Conservation (phyloP, 2,113 vertebrate genomes). For the Microcebus lehilahytsara region DNA sequence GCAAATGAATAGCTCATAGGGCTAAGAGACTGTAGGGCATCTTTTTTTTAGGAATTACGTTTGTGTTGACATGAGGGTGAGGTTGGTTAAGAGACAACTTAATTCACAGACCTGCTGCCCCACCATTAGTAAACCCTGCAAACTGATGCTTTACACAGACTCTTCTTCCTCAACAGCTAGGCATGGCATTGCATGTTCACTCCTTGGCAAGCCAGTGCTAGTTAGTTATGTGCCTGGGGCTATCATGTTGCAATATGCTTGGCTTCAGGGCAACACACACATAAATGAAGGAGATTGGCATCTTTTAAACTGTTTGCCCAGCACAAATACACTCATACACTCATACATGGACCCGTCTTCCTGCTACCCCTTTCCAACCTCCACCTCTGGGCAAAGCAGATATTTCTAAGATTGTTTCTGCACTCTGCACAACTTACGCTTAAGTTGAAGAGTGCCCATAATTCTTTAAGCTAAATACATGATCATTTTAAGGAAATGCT, state of each 20-base stretch:
- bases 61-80: slow-evolving; percentile 15
- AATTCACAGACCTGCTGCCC: neutral
- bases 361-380: neutral
- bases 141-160: slow-evolving; percentile 39
- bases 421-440: slow-evolving; percentile 40
- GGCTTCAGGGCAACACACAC: slow-evolving; percentile 40
- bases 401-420: slow-evolving; percentile 53
- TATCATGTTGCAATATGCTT: neutral
- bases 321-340: neutral
- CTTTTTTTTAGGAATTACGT: slow-evolving; percentile 62
- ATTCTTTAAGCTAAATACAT: slow-evolving; percentile 71
- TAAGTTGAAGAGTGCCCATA: slow-evolving; percentile 68
- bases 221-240: slow-evolving; percentile 63
- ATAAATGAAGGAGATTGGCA: neutral
- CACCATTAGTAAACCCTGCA: neutral
- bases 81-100: neutral
- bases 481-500: slow-evolving; percentile 72
- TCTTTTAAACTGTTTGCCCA: neutral
- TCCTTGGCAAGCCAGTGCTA: slow-evolving; percentile 70
- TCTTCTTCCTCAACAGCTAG: slow-evolving; percentile 42
- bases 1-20: slow-evolving; percentile 38
- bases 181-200: slow-evolving; percentile 37
- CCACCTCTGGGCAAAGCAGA: slow-evolving; percentile 28
- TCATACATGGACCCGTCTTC: neutral
- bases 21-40: slow-evolving; percentile 57